Conservation (phyloP, 2,888 invertebrate species). For the Cantharis lateralis region DNA sequence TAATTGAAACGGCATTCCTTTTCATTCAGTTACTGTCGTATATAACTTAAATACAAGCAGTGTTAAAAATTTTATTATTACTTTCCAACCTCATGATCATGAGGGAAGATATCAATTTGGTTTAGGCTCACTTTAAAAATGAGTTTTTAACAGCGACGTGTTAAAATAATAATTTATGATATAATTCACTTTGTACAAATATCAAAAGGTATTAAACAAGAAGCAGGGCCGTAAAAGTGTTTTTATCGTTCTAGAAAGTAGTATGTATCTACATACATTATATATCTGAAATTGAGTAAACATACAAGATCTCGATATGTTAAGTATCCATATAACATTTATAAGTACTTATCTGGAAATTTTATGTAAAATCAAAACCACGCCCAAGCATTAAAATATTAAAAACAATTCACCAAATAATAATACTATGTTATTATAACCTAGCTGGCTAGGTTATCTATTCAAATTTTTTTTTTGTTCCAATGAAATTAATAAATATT, state of each 20-base stretch:
- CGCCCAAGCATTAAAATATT: background rate
- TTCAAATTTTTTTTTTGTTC: background rate
- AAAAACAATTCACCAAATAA: background rate
- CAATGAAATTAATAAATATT: background rate
- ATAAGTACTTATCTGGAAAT: background rate
- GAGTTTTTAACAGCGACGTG: background rate
- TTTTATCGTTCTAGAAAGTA: background rate
- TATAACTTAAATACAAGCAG: background rate
- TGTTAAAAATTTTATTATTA: background rate
- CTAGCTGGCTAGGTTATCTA: background rate
- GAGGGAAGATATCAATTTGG: background rate
- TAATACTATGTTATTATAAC: background rate
- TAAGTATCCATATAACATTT: background rate
- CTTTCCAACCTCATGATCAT: background rate
- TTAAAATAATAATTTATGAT: background rate
- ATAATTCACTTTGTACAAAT: background rate
- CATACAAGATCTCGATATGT: background rate
- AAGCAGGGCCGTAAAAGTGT: background rate
- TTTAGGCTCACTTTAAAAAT: background rate
- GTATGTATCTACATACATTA: background rate
- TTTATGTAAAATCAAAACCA: background rate
- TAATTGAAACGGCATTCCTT: background rate
- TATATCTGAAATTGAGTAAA: background rate
- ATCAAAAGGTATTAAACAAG: background rate
- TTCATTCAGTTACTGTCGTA: background rate